These are phyloP conservation scores for Pachyseris speciosa DNA, from an alignment of 64 coral and sea anemone species.

Conservation along the genomic window DNA sequence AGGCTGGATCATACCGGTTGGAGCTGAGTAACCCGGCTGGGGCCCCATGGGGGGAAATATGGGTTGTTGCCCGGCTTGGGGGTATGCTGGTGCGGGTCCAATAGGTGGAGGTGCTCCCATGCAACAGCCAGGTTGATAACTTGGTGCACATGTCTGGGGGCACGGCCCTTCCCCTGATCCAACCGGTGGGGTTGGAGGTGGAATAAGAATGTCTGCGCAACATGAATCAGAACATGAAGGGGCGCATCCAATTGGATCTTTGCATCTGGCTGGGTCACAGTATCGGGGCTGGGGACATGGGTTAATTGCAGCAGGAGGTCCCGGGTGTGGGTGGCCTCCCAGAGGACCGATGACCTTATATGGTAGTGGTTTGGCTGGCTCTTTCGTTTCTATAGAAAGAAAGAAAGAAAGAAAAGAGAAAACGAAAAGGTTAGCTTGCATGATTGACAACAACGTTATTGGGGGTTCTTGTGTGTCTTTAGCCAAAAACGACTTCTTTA, in stretches of 20 bases:
- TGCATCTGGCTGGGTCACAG: slow-evolving; percentile 64
- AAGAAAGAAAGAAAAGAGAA: slow-evolving; percentile 43
- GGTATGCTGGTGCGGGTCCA: slow-evolving; percentile 18
- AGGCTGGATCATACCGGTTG: slow-evolving; percentile 12
- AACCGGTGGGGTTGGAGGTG: slow-evolving; percentile 59
- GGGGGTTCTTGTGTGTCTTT: background rate
- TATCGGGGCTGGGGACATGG: slow-evolving; percentile 67
- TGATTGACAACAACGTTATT: slow-evolving; percentile 53
- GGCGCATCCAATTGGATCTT: slow-evolving; percentile 68
- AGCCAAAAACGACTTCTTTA: background rate
- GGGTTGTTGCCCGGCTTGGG: slow-evolving; percentile 43
- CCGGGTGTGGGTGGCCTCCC: slow-evolving; percentile 84
- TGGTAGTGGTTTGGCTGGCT: slow-evolving; percentile 13
- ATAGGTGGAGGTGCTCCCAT: slow-evolving; percentile 50
- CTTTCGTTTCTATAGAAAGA: background rate
- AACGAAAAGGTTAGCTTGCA: slow-evolving; percentile 67
- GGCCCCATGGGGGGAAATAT: slow-evolving; percentile 60
- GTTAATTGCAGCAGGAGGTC: slow-evolving; percentile 81
- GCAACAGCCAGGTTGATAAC: slow-evolving; percentile 77
- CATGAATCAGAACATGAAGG: slow-evolving; percentile 75
- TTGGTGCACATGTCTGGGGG: slow-evolving; percentile 75
- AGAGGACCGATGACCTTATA: slow-evolving; percentile 65
- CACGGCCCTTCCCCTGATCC: slow-evolving; percentile 52
- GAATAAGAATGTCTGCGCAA: slow-evolving; percentile 38
- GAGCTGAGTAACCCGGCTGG: slow-evolving; percentile 19